Base-by-base conservation (phyloP, 2,113 vertebrate genomes). In the Ophthalmolycus amberensis region DNA sequence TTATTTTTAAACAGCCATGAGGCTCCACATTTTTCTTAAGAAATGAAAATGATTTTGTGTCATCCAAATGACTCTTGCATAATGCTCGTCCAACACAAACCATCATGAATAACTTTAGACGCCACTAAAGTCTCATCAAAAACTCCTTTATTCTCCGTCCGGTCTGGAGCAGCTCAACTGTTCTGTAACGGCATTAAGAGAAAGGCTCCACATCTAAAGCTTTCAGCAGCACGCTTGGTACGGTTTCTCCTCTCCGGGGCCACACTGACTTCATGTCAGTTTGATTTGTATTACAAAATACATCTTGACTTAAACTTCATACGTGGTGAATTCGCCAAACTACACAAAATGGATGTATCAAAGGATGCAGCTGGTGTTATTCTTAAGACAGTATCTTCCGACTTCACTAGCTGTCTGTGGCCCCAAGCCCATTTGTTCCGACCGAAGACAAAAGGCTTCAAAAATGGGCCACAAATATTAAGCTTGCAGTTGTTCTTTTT, bases 21-120 rank as follows among this genome's bases (percentile, higher is more conserved):
- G 46, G 67, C 72, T 66, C 81, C 44, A 15, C 54, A 48, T 80
- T 90, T 63, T 83, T 75, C 82, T 52, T 9, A 29, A 65, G 38
- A 68, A 78, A 83, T 0, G 5, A 73, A 72, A 83, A 64, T 42
- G 7, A 80, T 77, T 85, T 76, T 34, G 32, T 34, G 32, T 34
- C 32, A 79, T 70, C 22, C 77, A 84, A 80, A 85, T 16, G 18
- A 56, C 71, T 83, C 40, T 71, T 42, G 18, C 71, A 69, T 75
- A 58, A 72, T 66, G 80, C 86, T 75, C 84, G 22, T 82, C 82
- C 84, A 84, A 83, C 66, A 79, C 14, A 83, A 85, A 83, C 67
- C 34, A 10, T 68, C 79, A 79, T 91, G 87, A 89, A 90, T 90
- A 82, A 80, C 29, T 63, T 79, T 16, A 32, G 65, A 87, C 74